Evolutionary conservation across 1,140 invertebrate species (phyloP).

Genomic region (Asobara japonica): DNA sequence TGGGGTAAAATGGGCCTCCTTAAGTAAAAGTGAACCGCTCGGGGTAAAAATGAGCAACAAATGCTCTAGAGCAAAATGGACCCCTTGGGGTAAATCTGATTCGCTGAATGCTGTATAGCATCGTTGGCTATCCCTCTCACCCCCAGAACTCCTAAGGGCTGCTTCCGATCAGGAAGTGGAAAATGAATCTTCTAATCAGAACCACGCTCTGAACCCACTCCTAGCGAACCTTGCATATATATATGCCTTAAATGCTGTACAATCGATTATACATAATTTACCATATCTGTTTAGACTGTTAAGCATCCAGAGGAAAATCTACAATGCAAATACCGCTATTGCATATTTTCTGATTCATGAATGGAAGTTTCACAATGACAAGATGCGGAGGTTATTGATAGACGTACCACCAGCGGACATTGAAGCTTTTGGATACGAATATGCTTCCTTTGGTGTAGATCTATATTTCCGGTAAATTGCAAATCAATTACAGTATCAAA

Average conservation of each 20-base stretch:
- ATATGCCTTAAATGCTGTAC: background rate
- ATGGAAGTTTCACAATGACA: slow-evolving; percentile 84
- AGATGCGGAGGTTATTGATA: slow-evolving; percentile 73
- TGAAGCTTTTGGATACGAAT: slow-evolving; percentile 72
- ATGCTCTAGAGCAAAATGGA: too few relatives aligned
- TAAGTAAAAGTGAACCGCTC: too few relatives aligned
- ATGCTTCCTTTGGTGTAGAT: slow-evolving; percentile 41
- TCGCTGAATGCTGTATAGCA: too few relatives aligned
- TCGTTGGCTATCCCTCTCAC: too few relatives aligned
- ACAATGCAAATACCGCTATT: slow-evolving; percentile 78
- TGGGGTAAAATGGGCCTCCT: too few relatives aligned
- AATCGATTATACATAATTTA: background rate
- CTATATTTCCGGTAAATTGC: slow-evolving; percentile 54
- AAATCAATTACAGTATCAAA: background rate
- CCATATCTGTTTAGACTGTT: slow-evolving; percentile 71
- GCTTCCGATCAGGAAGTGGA: too few relatives aligned
- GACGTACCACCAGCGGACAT: slow-evolving; percentile 72
- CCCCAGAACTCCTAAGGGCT: too few relatives aligned
- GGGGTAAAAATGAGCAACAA: too few relatives aligned
- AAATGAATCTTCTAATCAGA: too few relatives aligned
- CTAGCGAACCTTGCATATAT: too few relatives aligned
- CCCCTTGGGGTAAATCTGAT: too few relatives aligned
- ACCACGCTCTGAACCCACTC: too few relatives aligned
- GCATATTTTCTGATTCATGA: slow-evolving; percentile 82
- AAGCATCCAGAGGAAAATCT: slow-evolving; percentile 82